These are phyloP conservation scores for Pemphigus obesinymphae DNA, from an alignment of 1,140 invertebrate species.

Conservation along the genomic window DNA sequence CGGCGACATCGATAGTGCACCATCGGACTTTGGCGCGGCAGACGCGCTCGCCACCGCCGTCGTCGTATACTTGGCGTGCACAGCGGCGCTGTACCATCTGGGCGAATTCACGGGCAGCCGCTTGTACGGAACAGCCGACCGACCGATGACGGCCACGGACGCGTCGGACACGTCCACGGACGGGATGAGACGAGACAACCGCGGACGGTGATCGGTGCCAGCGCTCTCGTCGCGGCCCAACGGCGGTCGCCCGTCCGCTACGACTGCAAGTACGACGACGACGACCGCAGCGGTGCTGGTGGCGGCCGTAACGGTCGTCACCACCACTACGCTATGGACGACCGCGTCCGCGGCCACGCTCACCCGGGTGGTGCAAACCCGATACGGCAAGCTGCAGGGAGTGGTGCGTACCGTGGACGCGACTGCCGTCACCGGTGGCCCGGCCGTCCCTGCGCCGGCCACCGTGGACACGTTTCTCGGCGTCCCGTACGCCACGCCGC, in stretches of 20 bases:
- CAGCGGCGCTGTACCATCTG: not conserved
- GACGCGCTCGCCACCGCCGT: not conserved
- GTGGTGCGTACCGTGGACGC: conserved; percentile 67
- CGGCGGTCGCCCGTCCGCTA: not conserved
- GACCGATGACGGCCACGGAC: not conserved
- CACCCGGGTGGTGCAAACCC: conserved; percentile 71
- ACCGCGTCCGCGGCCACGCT: conserved; percentile 18
- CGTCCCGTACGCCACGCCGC: conserved; percentile 89
- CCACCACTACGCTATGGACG: not conserved
- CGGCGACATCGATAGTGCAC: not conserved
- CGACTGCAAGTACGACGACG: not conserved
- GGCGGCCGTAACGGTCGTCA: not conserved
- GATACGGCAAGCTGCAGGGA: conserved; percentile 77
- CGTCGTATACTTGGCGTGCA: not conserved
- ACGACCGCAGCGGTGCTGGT: not conserved
- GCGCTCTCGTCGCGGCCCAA: not conserved
- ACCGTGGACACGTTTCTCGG: conserved; percentile 84
- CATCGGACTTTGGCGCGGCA: not conserved
- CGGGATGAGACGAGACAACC: not conserved
- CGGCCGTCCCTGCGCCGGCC: conserved; percentile 57
- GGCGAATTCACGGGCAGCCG: not conserved
- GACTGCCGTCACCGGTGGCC: conserved; percentile 56
- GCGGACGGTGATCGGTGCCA: not conserved
- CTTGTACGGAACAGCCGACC: not conserved
- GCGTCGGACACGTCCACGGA: not conserved